Evolutionary conservation across 2,113 vertebrate species (phyloP).

Genomic region (Prochilodus magdalenae): DNA sequence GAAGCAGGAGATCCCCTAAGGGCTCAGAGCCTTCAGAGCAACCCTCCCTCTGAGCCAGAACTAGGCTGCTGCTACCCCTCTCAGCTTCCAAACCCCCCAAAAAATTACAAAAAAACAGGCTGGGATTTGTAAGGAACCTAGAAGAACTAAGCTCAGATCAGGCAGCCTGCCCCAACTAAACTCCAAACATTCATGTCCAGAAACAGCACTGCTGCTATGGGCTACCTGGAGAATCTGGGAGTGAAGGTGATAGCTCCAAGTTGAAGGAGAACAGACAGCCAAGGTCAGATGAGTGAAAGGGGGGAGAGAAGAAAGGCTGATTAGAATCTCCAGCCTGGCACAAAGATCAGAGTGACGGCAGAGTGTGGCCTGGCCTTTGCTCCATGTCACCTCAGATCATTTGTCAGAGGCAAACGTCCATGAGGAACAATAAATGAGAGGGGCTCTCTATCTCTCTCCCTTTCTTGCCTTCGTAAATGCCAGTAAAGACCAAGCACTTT

Average conservation of each 20-base stretch:
- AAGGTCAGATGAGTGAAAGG: constrained; percentile 44
- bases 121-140: neutral
- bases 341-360: constrained; percentile 69
- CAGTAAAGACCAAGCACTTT: constrained; percentile 69
- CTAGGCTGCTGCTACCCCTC: neutral
- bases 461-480: constrained; percentile 70
- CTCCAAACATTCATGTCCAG: neutral
- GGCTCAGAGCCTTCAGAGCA: neutral
- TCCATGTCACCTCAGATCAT: constrained; percentile 66
- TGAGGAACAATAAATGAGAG: constrained; percentile 26
- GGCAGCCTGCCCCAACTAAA: neutral
- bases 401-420: constrained; percentile 45
- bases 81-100: neutral
- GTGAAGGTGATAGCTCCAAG: neutral
- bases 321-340: constrained; percentile 64
- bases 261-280: neutral
- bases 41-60: neutral
- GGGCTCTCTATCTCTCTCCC: constrained; percentile 20
- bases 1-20: neutral
- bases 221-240: neutral
- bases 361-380: constrained; percentile 52
- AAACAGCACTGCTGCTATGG: neutral
- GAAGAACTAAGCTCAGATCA: neutral
- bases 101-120: too few species aligned
- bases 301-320: constrained; percentile 64